Percentiles rank a stretch among this genome's conserved stretches.
phyloP scores from a whole-genome alignment of 35 echinoderm and acorn worm genomes.

The Lytechinus variegatus region DNA sequence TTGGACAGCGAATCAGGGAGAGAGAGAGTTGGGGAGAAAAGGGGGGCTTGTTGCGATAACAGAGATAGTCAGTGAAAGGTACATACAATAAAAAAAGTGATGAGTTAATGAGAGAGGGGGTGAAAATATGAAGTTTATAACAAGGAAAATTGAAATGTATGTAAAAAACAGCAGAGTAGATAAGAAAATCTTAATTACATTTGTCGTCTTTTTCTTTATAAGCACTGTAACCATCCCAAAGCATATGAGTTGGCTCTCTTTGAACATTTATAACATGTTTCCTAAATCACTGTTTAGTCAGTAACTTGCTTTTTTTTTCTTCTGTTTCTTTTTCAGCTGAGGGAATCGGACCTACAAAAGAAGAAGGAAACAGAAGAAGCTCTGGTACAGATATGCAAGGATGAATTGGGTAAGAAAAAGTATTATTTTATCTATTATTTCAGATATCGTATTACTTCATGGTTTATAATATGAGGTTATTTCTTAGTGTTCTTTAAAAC shows the following conservation, averaged over 20 bases:
- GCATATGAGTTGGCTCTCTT: too few relatives aligned
- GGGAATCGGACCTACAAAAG: constrained; percentile 21
- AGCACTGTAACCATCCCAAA: background rate
- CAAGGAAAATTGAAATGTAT: background rate
- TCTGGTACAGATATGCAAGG: constrained; percentile 34
- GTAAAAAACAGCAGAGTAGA: background rate
- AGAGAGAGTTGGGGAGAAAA: background rate
- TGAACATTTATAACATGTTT: background rate
- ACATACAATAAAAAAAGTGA: constrained; percentile 15
- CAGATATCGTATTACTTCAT: too few relatives aligned
- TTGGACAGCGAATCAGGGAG: background rate
- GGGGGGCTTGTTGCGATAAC: background rate
- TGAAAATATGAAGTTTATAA: background rate
- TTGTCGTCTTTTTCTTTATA: background rate
- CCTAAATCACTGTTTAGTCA: background rate
- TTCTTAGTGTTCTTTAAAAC: too few relatives aligned
- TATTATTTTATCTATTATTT: background rate
- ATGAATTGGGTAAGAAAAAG: constrained; percentile 22
- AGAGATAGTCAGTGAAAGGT: background rate
- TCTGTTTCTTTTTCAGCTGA: constrained; percentile 34
- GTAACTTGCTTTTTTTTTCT: background rate
- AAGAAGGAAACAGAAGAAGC: constrained; percentile 48
- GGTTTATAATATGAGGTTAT: too few relatives aligned
- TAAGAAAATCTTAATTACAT: background rate
- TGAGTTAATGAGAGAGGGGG: background rate